These are phyloP conservation scores for Lithobates pipiens DNA, from an alignment of 2,797 vertebrate genomes.

Conservation along the genomic window DNA sequence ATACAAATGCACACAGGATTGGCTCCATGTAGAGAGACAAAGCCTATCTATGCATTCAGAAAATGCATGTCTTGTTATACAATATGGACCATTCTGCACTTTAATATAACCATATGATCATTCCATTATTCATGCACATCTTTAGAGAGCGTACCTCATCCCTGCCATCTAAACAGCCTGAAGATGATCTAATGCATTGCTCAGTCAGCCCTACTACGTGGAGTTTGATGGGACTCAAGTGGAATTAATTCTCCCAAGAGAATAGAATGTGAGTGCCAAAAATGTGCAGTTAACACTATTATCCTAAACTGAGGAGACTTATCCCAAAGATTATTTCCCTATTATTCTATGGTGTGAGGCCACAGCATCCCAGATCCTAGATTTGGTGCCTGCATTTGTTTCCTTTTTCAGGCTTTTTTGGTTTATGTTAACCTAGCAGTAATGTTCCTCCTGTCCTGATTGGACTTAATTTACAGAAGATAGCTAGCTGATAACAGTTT, in stretches of 20 bases:
- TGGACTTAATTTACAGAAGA: too few species aligned
- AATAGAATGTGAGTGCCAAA: not conserved
- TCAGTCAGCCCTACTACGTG: constrained; percentile 7
- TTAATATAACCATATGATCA: constrained; percentile 1
- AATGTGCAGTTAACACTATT: constrained; percentile 9
- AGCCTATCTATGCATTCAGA: not conserved
- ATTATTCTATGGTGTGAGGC: too few species aligned
- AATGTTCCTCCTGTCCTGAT: too few species aligned
- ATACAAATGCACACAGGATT: not conserved
- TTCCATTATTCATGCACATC: constrained; percentile 19
- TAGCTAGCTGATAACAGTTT: too few species aligned
- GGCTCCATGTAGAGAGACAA: not conserved
- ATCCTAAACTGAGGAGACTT: not conserved
- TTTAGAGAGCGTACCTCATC: constrained; percentile 1
- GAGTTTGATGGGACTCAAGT: constrained; percentile 3
- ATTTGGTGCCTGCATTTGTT: too few species aligned
- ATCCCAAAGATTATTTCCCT: not conserved
- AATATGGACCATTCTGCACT: not conserved
- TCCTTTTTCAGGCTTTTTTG: too few species aligned
- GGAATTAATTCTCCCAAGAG: constrained; percentile 32
- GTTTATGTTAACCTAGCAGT: too few species aligned
- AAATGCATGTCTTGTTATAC: not conserved
- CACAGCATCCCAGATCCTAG: too few species aligned
- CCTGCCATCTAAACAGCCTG: not conserved
- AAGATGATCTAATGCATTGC: constrained; percentile 32